Base-by-base conservation (phyloP, 1,140 invertebrate genomes). In the Acromyrmex heyeri region DNA sequence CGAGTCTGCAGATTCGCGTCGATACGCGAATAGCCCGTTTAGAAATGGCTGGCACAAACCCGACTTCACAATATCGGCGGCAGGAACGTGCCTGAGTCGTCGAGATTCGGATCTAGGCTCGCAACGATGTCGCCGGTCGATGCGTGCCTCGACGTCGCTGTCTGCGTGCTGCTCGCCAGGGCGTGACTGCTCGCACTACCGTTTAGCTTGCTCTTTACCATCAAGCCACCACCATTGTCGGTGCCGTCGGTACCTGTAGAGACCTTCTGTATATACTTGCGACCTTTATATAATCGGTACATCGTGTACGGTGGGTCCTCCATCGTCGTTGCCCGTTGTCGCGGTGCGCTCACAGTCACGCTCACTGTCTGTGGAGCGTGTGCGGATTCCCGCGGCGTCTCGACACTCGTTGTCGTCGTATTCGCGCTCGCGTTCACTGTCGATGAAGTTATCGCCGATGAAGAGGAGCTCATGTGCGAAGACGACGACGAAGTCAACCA, bases 11-110 rank as follows among this genome's bases (percentile, higher is more conserved):
- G 48, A 61, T 83, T 83, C 86, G 65, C 72, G 57, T 55, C 77
- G 34, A 21, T 38, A 53, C 73, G 44, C 73, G 75, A 59, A 21
- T 50, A 76, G 61, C 78, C 34, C 79, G 76, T 91, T 93, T 94
- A 95, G 87, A 95, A 95, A 91, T 95, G 93, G 92, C 94, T 95
- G 91, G 93, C 94, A 90, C 93, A 94, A 72, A 94, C 90, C 89
- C 93, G 93, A 90, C 92, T 95, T 95, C 95, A 95, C 91, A 95
- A 94, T 88, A 97, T 97, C 75, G 96, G 96, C 62, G 96, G 96
- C 83, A 97, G 93, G 92, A 97, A 97, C 27, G 96, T 97, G 70
- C 96, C 96, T 27, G 96, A 97, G 92, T 97, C 96, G 90, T 97
- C 96, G 77, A 96, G 95, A 92, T 96, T 96, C 53, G 95, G 95